Base-by-base conservation (phyloP, 2,113 vertebrate species). In the Mungos mungo region DNA sequence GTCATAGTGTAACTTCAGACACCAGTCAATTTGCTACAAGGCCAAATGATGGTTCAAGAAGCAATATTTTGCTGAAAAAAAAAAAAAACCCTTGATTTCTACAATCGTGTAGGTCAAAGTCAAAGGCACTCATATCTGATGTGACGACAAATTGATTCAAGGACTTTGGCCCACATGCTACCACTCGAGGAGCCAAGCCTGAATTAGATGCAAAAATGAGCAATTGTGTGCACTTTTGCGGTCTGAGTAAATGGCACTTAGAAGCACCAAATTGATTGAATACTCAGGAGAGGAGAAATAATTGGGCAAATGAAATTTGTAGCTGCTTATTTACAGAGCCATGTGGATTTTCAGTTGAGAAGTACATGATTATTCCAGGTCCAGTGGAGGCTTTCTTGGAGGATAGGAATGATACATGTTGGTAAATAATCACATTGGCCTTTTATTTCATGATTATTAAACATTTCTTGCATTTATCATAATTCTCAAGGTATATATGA, bases 301-400 rank as follows among this genome's bases (percentile, higher is more conserved):
- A 98, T 96, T 95, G 94, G 84, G 54, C 2, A 23, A 95, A 92
- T 93, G 33, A 92, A 81, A 80, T 97, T 93, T 54, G 68, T 86
- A 97, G 54, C 90, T 96, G 85, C 66, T 93, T 97, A 83, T 96
- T 94, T 98, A 95, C 71, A 96, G 57, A 90, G 60, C n/a, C 33
- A 5, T 95, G 85, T 97, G 80, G 71, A 97, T 90, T 92, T 97
- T 95, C 87, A 57, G 33, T 60, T 74, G 82, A 95, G 72, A 93
- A 79, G 63, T 50, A 81, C 35, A 63, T 85, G 76, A 95, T 97
- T 96, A 84, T 72, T 68, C 81, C 65, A 93, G 84, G 33, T 47
- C 47, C 77, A 54, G 18, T n/a, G 69, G 21, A 97, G 29, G 45
- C 35, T 86, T 97, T 95, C 68, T 66, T 74, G 33, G 38, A 96